phyloP scores from a whole-genome alignment of 2,113 vertebrate species.

The Marmota flaviventris region DNA sequence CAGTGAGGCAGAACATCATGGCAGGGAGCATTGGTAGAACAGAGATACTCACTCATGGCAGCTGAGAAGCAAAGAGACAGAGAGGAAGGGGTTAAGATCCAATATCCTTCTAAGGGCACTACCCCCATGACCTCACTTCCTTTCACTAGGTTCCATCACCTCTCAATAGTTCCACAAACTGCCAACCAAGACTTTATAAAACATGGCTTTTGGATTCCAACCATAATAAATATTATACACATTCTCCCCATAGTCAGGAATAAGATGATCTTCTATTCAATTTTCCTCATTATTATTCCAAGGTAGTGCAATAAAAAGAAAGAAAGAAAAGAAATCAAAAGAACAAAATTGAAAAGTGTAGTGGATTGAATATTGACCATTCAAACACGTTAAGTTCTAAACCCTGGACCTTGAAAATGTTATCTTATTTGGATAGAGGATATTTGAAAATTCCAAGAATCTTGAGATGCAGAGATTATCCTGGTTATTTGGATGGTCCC shows the following conservation, averaged over 20 bases:
- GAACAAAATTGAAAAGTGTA: not conserved
- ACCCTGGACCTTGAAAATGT: not conserved
- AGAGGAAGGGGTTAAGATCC: too few relatives aligned
- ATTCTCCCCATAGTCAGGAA: not conserved
- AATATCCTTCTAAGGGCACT: too few relatives aligned
- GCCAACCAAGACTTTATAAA: too few relatives aligned
- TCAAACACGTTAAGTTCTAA: not conserved
- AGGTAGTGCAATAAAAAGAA: not conserved
- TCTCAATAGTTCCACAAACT: too few relatives aligned
- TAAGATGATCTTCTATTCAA: not conserved
- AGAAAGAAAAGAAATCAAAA: not conserved
- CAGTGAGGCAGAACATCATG: too few relatives aligned
- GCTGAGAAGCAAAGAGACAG: too few relatives aligned
- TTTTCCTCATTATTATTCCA: not conserved
- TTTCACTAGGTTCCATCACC: too few relatives aligned
- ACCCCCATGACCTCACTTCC: too few relatives aligned
- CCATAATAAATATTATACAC: not conserved
- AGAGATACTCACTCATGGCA: too few relatives aligned
- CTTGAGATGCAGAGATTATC: not conserved
- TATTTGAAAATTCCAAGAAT: not conserved
- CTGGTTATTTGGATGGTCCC: not conserved
- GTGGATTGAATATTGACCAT: not conserved
- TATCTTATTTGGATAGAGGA: not conserved
- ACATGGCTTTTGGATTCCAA: not conserved
- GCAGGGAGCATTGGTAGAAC: too few relatives aligned